Base-by-base conservation (phyloP, 2,888 invertebrate species). In the Ptilodon capucinus region DNA sequence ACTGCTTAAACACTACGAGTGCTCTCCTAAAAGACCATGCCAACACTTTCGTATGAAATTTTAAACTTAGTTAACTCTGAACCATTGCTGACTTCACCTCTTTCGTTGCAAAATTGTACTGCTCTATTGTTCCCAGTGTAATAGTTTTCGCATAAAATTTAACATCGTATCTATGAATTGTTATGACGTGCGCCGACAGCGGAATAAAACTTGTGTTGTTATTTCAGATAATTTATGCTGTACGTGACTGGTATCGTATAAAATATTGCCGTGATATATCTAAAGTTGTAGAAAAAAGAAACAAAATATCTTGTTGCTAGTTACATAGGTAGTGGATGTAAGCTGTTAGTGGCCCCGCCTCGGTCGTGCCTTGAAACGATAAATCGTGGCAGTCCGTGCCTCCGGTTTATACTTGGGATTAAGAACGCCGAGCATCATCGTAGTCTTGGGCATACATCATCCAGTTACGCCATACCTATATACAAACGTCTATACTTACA, bases 341-440 rank as follows among this genome's bases (percentile, higher is more conserved):
- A 73, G 67, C 72, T 76, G 80, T 74, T 72, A 64, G 64, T 60
- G 57, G 71, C 71, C 67, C 70, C 70, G 74, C 74, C 78, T 72
- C 38, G 68, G 73, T 61, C 69, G 72, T 68, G 74, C 66, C 68
- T 57, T 42, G 60, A 55, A 66, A 73, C 78, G 69, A 84, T 85
- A 84, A 84, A 86, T 84, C 79, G 68, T 72, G 57, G 57, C 57
- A 63, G 74, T 75, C 72, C 74, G 60, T 72, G 76, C 76, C 78
- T 71, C 75, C 71, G 72, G 76, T 74, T 81, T 81, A 84, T 81
- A 73, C 81, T 66, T 44, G 42, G 78, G 80, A 83, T 86, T 85
- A 85, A 74, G 69, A 79, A 71, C 75, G 74, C 70, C 74, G 76
- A 78, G 76, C 72, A 74, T 71, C 69, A 71, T 60, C 54, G 72